Base-by-base conservation (phyloP, 2,888 invertebrate genomes). In the Macrosoma leucophasiata region DNA sequence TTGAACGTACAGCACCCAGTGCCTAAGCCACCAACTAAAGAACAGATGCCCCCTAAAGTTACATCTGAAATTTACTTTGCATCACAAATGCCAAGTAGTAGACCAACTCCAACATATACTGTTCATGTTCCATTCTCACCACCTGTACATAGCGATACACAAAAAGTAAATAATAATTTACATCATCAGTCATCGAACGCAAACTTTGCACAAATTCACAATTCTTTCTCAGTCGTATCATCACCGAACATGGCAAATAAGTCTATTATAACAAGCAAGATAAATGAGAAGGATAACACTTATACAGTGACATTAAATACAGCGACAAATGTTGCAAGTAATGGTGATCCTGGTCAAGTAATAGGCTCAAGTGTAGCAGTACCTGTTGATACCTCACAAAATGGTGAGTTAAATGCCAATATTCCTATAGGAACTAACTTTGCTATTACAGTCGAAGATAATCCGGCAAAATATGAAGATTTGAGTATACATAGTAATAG, bases 21-120 rank as follows among this genome's bases (percentile, higher is more conserved):
- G 24, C 69, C 81, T 3, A 64, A 63, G 28, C 27, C 45, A 25
- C 43, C 52, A 18, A 52, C 46, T 8, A 47, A 55, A 30, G 72
- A 76, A 27, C 66, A 73, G 39, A 33, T 56, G 17, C 79, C 78
- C 9, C 77, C 78, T 3, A 85, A 82, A 61, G 73, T 85, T 8
- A 85, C 85, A 5, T 85, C 85, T 13, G 85, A 85, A 55, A 71
- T 85, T 36, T 85, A 85, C 45, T 85, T 75, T 42, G 85, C 85
- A 28, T 67, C 84, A 19, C 81, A 84, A 52, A 57, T 69, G 32
- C 70, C 77, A 27, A 71, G 64, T 33, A 70, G 56, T 36, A 69
- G 74, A 21, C 72, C 74, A 3, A 67, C 73, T 32, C 66, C 78
- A 18, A 75, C 77, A 1, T 84, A 78, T 44, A 82, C 76, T 8